Percentiles rank a stretch among this genome's conserved stretches.
Conservation (phyloP, 2,797 vertebrate genomes). For the Oryzias sinensis region DNA sequence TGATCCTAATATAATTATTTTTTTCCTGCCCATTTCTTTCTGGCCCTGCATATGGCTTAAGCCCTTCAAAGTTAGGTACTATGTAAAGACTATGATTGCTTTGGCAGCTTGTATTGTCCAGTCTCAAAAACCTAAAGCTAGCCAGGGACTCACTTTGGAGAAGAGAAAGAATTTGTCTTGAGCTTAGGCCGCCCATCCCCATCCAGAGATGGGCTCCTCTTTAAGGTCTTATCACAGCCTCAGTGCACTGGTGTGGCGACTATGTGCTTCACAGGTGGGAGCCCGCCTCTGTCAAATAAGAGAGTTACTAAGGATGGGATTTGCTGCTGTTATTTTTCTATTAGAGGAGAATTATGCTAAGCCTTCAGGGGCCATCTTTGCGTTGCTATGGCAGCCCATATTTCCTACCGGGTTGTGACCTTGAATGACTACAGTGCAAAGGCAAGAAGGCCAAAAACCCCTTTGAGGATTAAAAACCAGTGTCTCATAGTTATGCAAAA, state of each 20-base stretch:
- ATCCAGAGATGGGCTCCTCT: constrained; percentile 75
- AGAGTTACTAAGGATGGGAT: constrained; percentile 94
- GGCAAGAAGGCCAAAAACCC: constrained; percentile 86
- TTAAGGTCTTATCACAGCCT: constrained; percentile 73
- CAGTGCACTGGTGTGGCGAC: constrained; percentile 78
- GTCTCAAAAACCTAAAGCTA: constrained; percentile 70
- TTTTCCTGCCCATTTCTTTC: constrained; percentile 32
- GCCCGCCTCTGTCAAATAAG: constrained; percentile 86
- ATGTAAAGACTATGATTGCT: constrained; percentile 67
- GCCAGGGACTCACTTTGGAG: constrained; percentile 70
- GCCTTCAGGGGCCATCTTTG: constrained; percentile 96
- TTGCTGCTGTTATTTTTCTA: constrained; percentile 98
- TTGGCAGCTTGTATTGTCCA: constrained; percentile 73
- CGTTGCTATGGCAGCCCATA: constrained; percentile 97
- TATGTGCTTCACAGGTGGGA: constrained; percentile 92
- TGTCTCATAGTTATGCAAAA: constrained; percentile 94
- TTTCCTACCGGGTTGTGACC: constrained; percentile 98
- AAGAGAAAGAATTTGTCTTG: constrained; percentile 74
- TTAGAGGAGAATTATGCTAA: constrained; percentile 97
- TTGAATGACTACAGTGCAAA: constrained; percentile 97
- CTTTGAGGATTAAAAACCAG: constrained; percentile 95
- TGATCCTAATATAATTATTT: constrained; percentile 50
- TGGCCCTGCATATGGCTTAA: constrained; percentile 58
- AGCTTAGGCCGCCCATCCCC: constrained; percentile 75
- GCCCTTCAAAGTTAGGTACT: constrained; percentile 70